Evolutionary conservation across 2,888 invertebrate genomes (phyloP).

Genomic region (Melanostoma scalare): DNA sequence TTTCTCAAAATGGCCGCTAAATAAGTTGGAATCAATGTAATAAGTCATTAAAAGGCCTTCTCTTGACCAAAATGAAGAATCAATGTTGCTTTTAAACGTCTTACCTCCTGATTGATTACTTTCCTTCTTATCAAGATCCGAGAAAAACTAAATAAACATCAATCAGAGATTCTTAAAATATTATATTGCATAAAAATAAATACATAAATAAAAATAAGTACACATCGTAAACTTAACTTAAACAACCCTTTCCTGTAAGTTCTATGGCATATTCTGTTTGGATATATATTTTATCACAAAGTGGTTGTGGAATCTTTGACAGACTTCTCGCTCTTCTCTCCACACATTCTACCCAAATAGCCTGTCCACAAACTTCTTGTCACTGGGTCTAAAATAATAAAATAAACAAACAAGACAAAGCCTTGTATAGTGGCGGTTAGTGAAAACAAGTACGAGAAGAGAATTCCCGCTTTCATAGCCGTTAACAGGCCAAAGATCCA

Average conservation of each 20-base stretch:
- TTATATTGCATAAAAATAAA: constrained; percentile 11
- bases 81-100: no score
- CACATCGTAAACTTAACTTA: constrained; percentile 4
- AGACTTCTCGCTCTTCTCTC: constrained; percentile 58
- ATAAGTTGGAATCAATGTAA: no score
- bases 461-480: constrained; percentile 82
- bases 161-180: neutral
- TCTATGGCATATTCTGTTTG: constrained; percentile 21
- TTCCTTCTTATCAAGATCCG: no score
- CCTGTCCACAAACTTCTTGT: constrained; percentile 83
- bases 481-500: constrained; percentile 86
- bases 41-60: no score
- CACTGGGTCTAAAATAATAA: constrained; percentile 84
- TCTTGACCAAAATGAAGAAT: no score
- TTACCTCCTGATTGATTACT: no score
- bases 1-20: no score
- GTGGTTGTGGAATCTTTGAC: constrained; percentile 69
- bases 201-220: constrained; percentile 29
- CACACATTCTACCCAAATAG: constrained; percentile 61
- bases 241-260: constrained; percentile 13
- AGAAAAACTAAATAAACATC: no score
- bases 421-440: constrained; percentile 85
- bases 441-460: constrained; percentile 86
- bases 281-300: neutral
- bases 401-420: constrained; percentile 85